phyloP scores from a whole-genome alignment of 2,797 vertebrate species.

The Martes flavigula region DNA sequence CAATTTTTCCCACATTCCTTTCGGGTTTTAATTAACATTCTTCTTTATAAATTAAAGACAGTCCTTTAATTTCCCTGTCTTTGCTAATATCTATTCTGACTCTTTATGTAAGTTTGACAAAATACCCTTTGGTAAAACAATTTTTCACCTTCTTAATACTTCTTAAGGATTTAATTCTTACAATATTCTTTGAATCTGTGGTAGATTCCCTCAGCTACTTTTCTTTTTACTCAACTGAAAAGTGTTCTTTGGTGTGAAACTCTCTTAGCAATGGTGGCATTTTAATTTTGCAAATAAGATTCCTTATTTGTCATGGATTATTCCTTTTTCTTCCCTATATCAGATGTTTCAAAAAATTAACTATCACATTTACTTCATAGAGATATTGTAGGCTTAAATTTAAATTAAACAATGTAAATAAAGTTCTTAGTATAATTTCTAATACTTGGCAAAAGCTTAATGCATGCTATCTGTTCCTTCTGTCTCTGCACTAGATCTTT shows the following conservation, averaged over 20 bases:
- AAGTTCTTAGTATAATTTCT: not conserved
- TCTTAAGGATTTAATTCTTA: constrained; percentile 56
- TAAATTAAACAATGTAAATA: not conserved
- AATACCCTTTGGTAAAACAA: constrained; percentile 62
- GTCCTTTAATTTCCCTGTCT: constrained; percentile 75
- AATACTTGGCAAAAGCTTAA: constrained; percentile 8
- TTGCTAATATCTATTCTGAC: constrained; percentile 70
- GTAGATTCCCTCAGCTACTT: not conserved
- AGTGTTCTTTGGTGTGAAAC: constrained; percentile 13
- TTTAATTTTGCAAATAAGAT: constrained; percentile 37
- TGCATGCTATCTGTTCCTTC: not conserved
- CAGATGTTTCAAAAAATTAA: constrained; percentile 7
- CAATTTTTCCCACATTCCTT: constrained; percentile 65
- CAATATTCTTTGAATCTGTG: constrained; percentile 34
- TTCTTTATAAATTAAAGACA: constrained; percentile 76
- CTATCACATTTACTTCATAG: not conserved
- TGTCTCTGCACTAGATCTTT: not conserved
- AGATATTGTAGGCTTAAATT: not conserved
- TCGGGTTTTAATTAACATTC: constrained; percentile 77
- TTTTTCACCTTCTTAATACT: constrained; percentile 69
- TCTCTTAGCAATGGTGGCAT: constrained; percentile 31
- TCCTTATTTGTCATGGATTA: constrained; percentile 46
- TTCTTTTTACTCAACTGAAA: constrained; percentile 49
- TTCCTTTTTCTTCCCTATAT: constrained; percentile 39
- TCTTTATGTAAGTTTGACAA: constrained; percentile 72